Base-by-base conservation (phyloP, 2,113 vertebrate genomes). In the Coptodon rendalli region DNA sequence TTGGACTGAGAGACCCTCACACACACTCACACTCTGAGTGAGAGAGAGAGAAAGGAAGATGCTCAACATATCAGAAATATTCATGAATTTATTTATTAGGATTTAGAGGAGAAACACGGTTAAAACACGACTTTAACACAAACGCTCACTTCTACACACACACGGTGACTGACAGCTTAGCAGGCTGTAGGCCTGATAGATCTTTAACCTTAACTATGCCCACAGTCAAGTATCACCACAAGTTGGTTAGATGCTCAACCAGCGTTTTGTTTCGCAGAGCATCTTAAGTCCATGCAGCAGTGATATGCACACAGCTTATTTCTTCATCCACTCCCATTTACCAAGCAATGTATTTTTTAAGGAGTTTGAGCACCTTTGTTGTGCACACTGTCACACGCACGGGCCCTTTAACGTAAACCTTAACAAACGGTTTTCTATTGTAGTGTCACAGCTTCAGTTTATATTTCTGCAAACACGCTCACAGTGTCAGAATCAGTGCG, bases 1-100 rank as follows among this genome's bases (percentile, higher is more conserved):
- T 89, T 85, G 80, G 79, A 82, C 71, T 31, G 81, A 92, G 91
- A 90, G 87, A 89, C 89, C 85, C 85, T 61, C 87, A 52, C 68
- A 38, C 85, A 48, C 73, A 29, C 80, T 53, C 76, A 71, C 89
- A 56, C 86, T 52, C 71, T 36, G 17, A 66, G 45, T 66, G 84
- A 38, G 17, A 81, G 53, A 83, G 61, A 81, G 63, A 81, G 79
- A 92, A 29, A 38, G 17, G 34, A 76, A 81, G 61, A 38, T 88
- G 48, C 56, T 53, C 43, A 80, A 9, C 27, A 85, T 45, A 79
- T 84, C 31, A 59, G 50, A 82, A 11, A 45, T 45, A 53, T 45
- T 80, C 3, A 59, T 38, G 73, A 24, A 31, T 71, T 16, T 80
- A 78, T 82, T 73, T 71, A 80, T 80, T 29, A 27, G n/a, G 27